Evolutionary conservation across 2,113 vertebrate species (phyloP).

Genomic region (Cricetomys ansorgei): DNA sequence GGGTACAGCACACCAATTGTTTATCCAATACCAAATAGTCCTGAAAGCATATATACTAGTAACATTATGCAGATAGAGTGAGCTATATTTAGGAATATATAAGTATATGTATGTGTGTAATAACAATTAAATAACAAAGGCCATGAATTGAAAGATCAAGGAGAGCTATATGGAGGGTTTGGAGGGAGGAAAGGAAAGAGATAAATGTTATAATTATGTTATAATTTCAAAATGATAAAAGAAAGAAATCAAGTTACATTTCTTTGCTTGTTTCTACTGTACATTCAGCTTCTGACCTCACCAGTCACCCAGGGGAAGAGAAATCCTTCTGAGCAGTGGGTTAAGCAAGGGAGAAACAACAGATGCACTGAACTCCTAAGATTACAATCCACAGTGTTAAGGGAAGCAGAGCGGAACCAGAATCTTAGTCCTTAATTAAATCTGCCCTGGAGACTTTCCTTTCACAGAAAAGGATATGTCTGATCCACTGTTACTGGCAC

Average conservation of each 20-base stretch:
- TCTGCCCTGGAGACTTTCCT: not conserved
- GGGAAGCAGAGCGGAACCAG: not conserved
- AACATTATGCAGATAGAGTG: too few relatives aligned
- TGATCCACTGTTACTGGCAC: not conserved
- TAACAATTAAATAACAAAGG: too few relatives aligned
- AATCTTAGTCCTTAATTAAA: not conserved
- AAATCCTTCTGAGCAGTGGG: not conserved
- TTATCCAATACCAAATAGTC: too few relatives aligned
- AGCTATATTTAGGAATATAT: too few relatives aligned
- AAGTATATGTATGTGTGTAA: too few relatives aligned
- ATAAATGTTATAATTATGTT: too few relatives aligned
- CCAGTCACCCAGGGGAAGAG: not conserved
- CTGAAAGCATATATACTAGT: too few relatives aligned
- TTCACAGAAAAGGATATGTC: not conserved
- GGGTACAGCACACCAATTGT: too few relatives aligned
- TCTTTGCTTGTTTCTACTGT: not conserved
- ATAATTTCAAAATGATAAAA: too few relatives aligned
- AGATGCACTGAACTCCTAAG: not conserved
- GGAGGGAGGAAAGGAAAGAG: too few relatives aligned
- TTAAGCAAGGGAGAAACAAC: not conserved
- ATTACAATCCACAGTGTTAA: not conserved
- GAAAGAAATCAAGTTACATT: not conserved
- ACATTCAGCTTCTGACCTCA: not conserved
- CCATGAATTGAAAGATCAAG: too few relatives aligned
- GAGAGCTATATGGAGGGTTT: too few relatives aligned